phyloP scores from a whole-genome alignment of 1,140 invertebrate species.

The Euborellia annulipes region DNA sequence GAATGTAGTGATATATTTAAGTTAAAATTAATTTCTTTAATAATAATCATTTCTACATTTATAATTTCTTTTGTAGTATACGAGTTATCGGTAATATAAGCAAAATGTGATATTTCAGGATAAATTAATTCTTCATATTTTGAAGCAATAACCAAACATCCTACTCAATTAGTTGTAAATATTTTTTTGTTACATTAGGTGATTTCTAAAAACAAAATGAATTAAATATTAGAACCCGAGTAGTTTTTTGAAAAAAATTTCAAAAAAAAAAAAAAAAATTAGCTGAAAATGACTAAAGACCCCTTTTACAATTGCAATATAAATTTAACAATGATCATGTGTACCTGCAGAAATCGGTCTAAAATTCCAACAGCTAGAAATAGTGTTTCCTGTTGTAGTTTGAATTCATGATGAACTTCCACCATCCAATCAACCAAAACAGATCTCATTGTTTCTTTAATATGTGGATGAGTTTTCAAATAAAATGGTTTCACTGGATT shows the following conservation, averaged over 20 bases:
- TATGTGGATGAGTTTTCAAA: conserved; percentile 48
- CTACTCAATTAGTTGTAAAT: conserved; percentile 77
- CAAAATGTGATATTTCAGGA: conserved; percentile 76
- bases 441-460: conserved; percentile 71
- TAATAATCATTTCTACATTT: conserved; percentile 67
- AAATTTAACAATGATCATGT: too few relatives aligned
- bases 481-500: conserved; percentile 43
- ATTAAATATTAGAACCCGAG: too few relatives aligned
- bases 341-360: conserved; percentile 82
- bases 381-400: conserved; percentile 76
- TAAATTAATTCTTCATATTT: conserved; percentile 93
- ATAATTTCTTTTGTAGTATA: conserved; percentile 65
- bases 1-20: conserved; percentile 71
- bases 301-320: too few relatives aligned
- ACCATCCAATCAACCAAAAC: conserved; percentile 88
- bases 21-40: conserved; percentile 59
- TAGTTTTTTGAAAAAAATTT: too few relatives aligned
- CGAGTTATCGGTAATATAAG: conserved; percentile 84
- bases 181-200: conserved; percentile 40
- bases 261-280: too few relatives aligned
- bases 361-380: conserved; percentile 77
- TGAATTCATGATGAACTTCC: conserved; percentile 80
- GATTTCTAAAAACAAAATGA: conserved; percentile 32
- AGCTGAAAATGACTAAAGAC: too few relatives aligned
- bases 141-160: conserved; percentile 78